Evolutionary conservation across 2,888 invertebrate genomes (phyloP).

Genomic region (Xestia xanthographa): DNA sequence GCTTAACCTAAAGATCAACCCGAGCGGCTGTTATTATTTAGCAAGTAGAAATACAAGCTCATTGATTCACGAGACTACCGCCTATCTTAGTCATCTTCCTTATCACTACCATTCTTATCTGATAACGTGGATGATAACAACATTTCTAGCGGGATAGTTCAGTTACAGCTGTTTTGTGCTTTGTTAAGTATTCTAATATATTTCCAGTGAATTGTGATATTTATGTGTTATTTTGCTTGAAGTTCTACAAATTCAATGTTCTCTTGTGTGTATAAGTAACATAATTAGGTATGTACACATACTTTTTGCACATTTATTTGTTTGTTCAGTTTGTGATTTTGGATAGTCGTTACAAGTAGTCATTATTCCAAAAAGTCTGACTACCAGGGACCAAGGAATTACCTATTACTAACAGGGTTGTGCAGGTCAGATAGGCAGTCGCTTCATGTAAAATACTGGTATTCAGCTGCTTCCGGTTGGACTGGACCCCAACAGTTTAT

Average conservation of each 20-base stretch:
- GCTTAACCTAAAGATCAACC: too few relatives aligned
- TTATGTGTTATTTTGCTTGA: background rate
- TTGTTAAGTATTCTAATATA: slow-evolving; percentile 16
- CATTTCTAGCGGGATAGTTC: background rate
- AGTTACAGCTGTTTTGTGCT: slow-evolving; percentile 8
- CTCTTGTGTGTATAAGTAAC: background rate
- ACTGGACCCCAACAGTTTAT: too few relatives aligned
- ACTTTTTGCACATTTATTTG: background rate
- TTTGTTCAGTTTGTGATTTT: too few relatives aligned
- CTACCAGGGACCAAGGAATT: too few relatives aligned
- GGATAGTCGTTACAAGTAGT: too few relatives aligned
- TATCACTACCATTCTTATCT: slow-evolving; percentile 28
- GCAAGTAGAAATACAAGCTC: background rate
- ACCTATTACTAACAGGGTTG: too few relatives aligned
- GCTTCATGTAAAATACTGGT: too few relatives aligned
- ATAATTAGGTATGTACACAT: background rate
- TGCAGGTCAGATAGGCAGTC: too few relatives aligned
- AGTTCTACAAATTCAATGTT: background rate
- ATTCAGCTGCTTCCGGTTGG: too few relatives aligned
- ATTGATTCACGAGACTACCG: background rate
- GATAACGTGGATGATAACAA: slow-evolving; percentile 37
- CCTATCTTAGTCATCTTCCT: slow-evolving; percentile 8
- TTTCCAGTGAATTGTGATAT: background rate
- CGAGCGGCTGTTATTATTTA: too few relatives aligned
- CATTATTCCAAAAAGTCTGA: too few relatives aligned